Evolutionary conservation across 2,113 vertebrate genomes (phyloP).

Genomic region (Seriola quinqueradiata): DNA sequence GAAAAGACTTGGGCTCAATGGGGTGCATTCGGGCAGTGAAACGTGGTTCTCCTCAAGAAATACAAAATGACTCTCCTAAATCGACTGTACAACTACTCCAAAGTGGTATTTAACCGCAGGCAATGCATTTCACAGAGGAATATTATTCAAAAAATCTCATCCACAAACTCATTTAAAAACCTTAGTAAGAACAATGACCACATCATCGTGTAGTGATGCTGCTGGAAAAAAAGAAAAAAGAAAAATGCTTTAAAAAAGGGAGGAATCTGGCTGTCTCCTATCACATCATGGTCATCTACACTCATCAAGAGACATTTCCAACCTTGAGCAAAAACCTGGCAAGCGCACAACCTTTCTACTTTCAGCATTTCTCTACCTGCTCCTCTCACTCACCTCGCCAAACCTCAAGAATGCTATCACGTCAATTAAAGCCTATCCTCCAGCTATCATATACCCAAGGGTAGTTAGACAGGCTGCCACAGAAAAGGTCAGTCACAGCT

Average conservation of each 20-base stretch:
- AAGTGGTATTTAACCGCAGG: slow-evolving; percentile 8
- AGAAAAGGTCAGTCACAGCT: slow-evolving; percentile 76
- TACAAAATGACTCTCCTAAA: slow-evolving; percentile 43
- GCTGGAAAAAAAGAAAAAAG: background rate
- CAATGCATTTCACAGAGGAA: background rate
- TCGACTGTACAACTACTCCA: slow-evolving; percentile 12
- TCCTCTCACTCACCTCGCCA: slow-evolving; percentile 35
- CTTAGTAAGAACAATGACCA: background rate
- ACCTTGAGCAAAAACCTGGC: slow-evolving; percentile 26
- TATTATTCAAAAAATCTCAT: background rate
- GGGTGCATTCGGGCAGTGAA: slow-evolving; percentile 35
- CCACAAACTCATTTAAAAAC: background rate
- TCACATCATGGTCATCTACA: slow-evolving; percentile 14
- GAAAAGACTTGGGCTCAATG: slow-evolving; percentile 20
- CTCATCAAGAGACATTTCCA: slow-evolving; percentile 24
- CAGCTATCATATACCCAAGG: slow-evolving; percentile 62
- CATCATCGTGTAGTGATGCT: background rate
- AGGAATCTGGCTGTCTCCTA: background rate
- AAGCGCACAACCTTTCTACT: slow-evolving; percentile 44
- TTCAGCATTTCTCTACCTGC: slow-evolving; percentile 49
- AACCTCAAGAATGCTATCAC: slow-evolving; percentile 55
- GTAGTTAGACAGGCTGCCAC: slow-evolving; percentile 62
- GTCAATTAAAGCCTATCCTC: slow-evolving; percentile 77
- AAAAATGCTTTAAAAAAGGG: background rate
- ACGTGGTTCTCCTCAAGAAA: slow-evolving; percentile 24